Evolutionary conservation across 2,888 invertebrate genomes (phyloP).

Genomic region (Euproctis similis): DNA sequence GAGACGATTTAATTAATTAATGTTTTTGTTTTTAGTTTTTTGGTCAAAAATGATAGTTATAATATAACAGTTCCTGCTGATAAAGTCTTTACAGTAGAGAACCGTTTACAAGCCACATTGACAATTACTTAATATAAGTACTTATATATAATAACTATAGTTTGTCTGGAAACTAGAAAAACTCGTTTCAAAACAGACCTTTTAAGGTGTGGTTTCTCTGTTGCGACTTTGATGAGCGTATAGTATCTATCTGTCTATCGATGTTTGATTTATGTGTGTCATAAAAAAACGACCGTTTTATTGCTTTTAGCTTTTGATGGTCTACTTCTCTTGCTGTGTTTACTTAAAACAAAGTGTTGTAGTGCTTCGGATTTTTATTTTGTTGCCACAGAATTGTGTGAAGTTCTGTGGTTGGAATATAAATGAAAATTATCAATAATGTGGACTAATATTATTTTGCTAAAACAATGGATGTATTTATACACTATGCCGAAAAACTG

Average conservation of each 20-base stretch:
- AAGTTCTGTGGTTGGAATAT: too few species aligned
- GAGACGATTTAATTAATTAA: too few species aligned
- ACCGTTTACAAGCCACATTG: conserved; percentile 9
- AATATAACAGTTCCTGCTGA: too few species aligned
- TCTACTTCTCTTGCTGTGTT: conserved; percentile 35
- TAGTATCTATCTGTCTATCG: conserved; percentile 48
- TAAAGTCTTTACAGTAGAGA: background rate
- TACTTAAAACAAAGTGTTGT: conserved; percentile 34
- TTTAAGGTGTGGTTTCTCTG: conserved; percentile 29
- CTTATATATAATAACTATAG: conserved; percentile 22
- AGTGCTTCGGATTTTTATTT: conserved; percentile 16
- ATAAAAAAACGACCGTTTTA: conserved; percentile 65
- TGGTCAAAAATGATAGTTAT: too few species aligned
- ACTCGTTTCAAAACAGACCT: conserved; percentile 15
- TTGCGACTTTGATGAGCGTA: conserved; percentile 28
- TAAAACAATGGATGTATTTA: too few species aligned
- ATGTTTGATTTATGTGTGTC: conserved; percentile 59
- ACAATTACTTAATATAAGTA: conserved; percentile 18
- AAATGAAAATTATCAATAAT: background rate
- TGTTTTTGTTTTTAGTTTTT: too few species aligned
- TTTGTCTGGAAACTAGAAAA: conserved; percentile 19
- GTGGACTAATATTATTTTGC: background rate
- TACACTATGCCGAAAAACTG: too few species aligned
- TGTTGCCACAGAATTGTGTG: conserved; percentile 20
- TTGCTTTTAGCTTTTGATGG: conserved; percentile 36